phyloP scores from a whole-genome alignment of 2,888 invertebrate species.

The Phyllotreta cruciferae region DNA sequence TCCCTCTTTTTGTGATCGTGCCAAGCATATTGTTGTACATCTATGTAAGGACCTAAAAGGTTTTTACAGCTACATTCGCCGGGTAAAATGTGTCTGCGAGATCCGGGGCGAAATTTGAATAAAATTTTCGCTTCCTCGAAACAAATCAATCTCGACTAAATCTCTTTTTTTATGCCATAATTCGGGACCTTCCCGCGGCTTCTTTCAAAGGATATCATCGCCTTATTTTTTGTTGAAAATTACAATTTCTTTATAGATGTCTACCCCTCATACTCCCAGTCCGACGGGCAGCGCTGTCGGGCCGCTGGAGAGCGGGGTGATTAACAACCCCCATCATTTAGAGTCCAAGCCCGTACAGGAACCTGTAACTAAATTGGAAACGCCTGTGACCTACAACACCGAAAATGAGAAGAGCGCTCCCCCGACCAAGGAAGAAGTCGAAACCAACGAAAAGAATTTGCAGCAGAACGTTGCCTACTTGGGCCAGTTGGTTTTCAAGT shows the following conservation, averaged over 20 bases:
- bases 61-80: too few species aligned
- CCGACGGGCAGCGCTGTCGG: slow-evolving; percentile 58
- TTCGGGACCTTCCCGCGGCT: too few species aligned
- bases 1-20: slow-evolving; percentile 17
- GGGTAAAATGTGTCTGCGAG: too few species aligned
- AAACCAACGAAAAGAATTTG: slow-evolving; percentile 67
- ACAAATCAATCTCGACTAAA: too few species aligned
- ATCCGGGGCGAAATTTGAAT: too few species aligned
- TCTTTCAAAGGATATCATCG: not conserved
- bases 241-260: slow-evolving; percentile 50
- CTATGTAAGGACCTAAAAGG: too few species aligned
- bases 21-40: slow-evolving; percentile 1
- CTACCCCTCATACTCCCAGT: slow-evolving; percentile 58
- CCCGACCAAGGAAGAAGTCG: slow-evolving; percentile 65
- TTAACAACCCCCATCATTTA: slow-evolving; percentile 44
- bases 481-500: slow-evolving; percentile 88
- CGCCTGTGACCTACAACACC: slow-evolving; percentile 53
- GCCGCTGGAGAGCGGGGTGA: slow-evolving; percentile 55
- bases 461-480: slow-evolving; percentile 71
- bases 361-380: slow-evolving; percentile 55
- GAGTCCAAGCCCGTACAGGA: slow-evolving; percentile 47
- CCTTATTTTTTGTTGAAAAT: slow-evolving; percentile 13
- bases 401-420: slow-evolving; percentile 60
- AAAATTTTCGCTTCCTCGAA: too few species aligned
- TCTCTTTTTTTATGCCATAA: too few species aligned